phyloP scores from a whole-genome alignment of 2,888 invertebrate genomes.

The Melieria picta region DNA sequence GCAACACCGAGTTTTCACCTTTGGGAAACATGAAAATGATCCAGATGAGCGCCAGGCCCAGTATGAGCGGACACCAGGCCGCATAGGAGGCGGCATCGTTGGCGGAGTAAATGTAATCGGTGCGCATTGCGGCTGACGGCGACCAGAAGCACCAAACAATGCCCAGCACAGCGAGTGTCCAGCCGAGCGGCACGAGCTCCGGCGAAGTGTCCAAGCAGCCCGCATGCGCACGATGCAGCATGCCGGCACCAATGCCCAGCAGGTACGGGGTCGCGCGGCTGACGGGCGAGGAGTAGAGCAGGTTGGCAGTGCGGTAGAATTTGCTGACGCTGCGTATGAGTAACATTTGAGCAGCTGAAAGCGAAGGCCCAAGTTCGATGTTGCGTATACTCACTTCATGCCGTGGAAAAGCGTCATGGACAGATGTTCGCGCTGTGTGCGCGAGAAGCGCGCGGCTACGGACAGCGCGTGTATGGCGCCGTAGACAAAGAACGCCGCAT shows the following conservation, averaged over 20 bases:
- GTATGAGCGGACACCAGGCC: constrained; percentile 73
- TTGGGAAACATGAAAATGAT: constrained; percentile 68
- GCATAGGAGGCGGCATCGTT: constrained; percentile 74
- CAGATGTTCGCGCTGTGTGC: constrained; percentile 71
- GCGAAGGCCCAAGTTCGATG: neutral
- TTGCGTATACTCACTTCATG: constrained; percentile 69
- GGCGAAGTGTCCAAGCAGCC: constrained; percentile 64
- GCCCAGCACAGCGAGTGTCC: constrained; percentile 52
- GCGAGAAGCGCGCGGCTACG: constrained; percentile 73
- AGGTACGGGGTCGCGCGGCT: constrained; percentile 76
- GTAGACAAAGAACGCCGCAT: constrained; percentile 69
- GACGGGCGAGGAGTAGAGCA: constrained; percentile 72
- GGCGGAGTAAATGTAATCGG: constrained; percentile 71
- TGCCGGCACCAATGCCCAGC: constrained; percentile 73
- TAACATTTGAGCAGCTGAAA: neutral
- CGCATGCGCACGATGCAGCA: constrained; percentile 62
- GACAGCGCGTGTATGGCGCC: constrained; percentile 70
- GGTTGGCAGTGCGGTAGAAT: constrained; percentile 74
- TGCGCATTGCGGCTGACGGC: constrained; percentile 70
- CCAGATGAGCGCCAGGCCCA: constrained; percentile 73
- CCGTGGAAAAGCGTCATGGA: constrained; percentile 76
- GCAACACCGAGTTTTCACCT: constrained; percentile 46
- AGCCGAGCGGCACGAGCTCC: constrained; percentile 61
- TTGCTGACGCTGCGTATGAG: constrained; percentile 71
- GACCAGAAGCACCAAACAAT: constrained; percentile 70